A percentile compares a stretch with the other conserved stretches of the same genome.
These are phyloP conservation scores for Tenrec ecaudatus DNA, from an alignment of 2,113 vertebrate species.

Conservation along the genomic window DNA sequence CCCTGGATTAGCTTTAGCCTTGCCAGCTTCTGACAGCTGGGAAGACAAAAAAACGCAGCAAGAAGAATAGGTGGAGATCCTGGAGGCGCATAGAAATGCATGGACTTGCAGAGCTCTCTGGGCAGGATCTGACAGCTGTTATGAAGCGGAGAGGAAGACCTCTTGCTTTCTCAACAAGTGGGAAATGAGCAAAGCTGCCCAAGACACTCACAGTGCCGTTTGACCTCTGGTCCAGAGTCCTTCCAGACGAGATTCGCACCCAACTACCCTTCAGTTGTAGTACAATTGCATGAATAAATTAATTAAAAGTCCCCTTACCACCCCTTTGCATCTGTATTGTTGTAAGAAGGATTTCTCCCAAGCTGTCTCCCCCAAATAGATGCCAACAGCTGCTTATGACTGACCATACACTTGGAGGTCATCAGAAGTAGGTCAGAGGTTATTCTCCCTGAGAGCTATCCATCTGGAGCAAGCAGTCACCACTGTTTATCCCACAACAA, in stretches of 20 bases:
- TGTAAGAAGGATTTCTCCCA: too few relatives aligned
- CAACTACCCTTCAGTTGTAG: background rate
- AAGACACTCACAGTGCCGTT: background rate
- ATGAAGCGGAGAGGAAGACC: constrained; percentile 20
- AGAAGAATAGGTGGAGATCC: background rate
- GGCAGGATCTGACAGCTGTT: background rate
- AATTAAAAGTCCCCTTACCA: background rate
- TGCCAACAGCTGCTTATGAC: too few relatives aligned
- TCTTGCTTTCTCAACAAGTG: constrained; percentile 1
- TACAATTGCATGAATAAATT: background rate
- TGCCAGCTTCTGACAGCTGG: constrained; percentile 43
- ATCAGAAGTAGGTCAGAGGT: too few relatives aligned
- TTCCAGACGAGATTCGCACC: background rate
- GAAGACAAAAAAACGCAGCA: constrained; percentile 37
- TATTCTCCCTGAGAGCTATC: too few relatives aligned
- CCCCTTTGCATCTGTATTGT: background rate
- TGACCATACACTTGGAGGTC: too few relatives aligned
- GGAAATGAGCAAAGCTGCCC: constrained; percentile 1
- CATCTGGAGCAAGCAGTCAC: too few relatives aligned
- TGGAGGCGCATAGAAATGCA: background rate
- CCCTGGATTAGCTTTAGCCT: constrained; percentile 25
- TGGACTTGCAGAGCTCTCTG: constrained; percentile 27
- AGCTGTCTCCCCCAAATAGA: too few relatives aligned
- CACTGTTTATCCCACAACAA: too few relatives aligned
- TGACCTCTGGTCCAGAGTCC: background rate